A percentile compares a stretch with the other conserved stretches of the same genome.
These are phyloP conservation scores for Lemur catta DNA, from an alignment of 2,797 vertebrate species.

Conservation along the genomic window DNA sequence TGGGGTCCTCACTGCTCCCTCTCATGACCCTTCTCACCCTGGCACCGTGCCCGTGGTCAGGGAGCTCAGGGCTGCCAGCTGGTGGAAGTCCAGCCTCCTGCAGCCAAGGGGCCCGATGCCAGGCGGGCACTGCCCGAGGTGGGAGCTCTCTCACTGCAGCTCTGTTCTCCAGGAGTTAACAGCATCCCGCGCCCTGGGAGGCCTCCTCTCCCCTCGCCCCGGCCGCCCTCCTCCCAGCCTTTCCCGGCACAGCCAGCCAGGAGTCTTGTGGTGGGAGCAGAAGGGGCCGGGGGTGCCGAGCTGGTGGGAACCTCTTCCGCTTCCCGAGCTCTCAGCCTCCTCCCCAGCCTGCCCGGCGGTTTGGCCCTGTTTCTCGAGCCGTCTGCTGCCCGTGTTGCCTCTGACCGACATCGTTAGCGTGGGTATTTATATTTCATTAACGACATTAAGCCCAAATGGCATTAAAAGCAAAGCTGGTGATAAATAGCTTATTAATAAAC, in stretches of 20 bases:
- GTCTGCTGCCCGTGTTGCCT: conserved; percentile 86
- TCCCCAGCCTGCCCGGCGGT: conserved; percentile 55
- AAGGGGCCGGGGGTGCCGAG: background rate
- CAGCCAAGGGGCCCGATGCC: conserved; percentile 68
- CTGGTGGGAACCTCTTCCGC: conserved; percentile 68
- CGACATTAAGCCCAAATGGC: conserved; percentile 89
- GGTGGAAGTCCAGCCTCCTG: conserved; percentile 60
- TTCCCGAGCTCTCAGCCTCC: conserved; percentile 78
- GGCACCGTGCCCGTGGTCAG: conserved; percentile 44
- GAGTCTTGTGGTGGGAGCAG: background rate
- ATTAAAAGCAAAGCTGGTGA: conserved; percentile 90
- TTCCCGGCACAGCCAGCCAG: conserved; percentile 51
- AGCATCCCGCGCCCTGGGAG: background rate
- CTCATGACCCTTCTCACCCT: background rate
- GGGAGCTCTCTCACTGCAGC: background rate
- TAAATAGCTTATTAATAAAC: conserved; percentile 91
- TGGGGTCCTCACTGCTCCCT: background rate
- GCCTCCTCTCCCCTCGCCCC: background rate
- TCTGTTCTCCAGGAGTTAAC: conserved; percentile 16
- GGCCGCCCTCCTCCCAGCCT: conserved; percentile 6
- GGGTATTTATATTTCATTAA: conserved; percentile 92
- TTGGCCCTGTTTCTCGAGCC: conserved; percentile 84
- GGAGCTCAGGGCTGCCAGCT: conserved; percentile 65
- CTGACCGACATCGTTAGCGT: conserved; percentile 90
- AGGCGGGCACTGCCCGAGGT: conserved; percentile 48